Evolutionary conservation across 1,140 invertebrate species (phyloP).

Genomic region (Eumaeus atala): DNA sequence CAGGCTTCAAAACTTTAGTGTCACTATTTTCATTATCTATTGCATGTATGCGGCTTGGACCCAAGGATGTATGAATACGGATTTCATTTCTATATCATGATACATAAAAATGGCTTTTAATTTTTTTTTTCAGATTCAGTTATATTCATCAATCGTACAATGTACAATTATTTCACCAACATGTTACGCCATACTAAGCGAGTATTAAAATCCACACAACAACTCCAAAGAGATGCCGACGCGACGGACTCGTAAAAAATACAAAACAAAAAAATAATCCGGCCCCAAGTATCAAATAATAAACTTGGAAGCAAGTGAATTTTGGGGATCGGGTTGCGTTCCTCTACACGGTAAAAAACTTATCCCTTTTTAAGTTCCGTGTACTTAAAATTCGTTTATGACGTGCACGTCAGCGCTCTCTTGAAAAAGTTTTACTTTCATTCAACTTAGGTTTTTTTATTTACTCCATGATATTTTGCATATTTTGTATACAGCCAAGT

Average conservation of each 20-base stretch:
- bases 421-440: slow-evolving; percentile 10
- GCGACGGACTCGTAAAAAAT: slow-evolving; percentile 30
- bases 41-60: too few relatives aligned
- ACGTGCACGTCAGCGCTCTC: slow-evolving; percentile 5
- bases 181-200: slow-evolving; percentile 33
- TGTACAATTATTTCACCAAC: slow-evolving; percentile 21
- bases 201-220: slow-evolving; percentile 30
- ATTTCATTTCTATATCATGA: too few relatives aligned
- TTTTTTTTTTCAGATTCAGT: slow-evolving; percentile 18
- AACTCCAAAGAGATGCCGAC: slow-evolving; percentile 57
- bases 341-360: slow-evolving; percentile 35
- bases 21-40: too few relatives aligned
- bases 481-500: neutral
- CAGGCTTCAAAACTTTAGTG: too few relatives aligned
- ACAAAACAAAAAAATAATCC: slow-evolving; percentile 50
- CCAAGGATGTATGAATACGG: neutral
- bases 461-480: neutral
- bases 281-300: slow-evolving; percentile 69
- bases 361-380: slow-evolving; percentile 30
- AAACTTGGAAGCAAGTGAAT: slow-evolving; percentile 73
- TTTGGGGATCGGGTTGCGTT: slow-evolving; percentile 63
- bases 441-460: slow-evolving; percentile 1
- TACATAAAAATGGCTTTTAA: too few relatives aligned
- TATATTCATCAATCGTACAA: slow-evolving; percentile 29
- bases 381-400: slow-evolving; percentile 43